Conservation (phyloP, 2,888 invertebrate species). For the Galerucella pusilla region DNA sequence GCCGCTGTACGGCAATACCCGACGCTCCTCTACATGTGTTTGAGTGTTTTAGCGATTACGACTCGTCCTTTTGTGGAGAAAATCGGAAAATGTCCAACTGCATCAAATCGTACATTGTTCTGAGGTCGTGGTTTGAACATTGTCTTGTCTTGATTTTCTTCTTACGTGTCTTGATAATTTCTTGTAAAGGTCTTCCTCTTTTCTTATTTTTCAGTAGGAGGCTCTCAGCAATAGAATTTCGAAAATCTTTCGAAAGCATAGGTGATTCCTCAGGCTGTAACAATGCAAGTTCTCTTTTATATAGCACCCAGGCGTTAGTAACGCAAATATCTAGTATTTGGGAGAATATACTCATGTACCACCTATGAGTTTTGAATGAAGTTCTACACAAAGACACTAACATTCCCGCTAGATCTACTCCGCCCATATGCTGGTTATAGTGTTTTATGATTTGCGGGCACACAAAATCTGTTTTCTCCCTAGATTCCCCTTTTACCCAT, state of each 20-base stretch:
- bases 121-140: background rate
- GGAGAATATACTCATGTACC: slow-evolving; percentile 30
- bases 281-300: slow-evolving; percentile 23
- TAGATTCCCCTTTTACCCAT: slow-evolving; percentile 36
- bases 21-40: background rate
- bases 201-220: slow-evolving; percentile 5
- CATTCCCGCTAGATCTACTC: too few species aligned
- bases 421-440: too few species aligned
- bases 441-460: background rate
- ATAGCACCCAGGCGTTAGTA: slow-evolving; percentile 28
- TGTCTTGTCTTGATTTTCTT: slow-evolving; percentile 10
- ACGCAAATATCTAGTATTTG: slow-evolving; percentile 34
- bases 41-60: slow-evolving; percentile 3
- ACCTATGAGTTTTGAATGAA: slow-evolving; percentile 14
- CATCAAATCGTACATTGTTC: slow-evolving; percentile 16
- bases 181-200: slow-evolving; percentile 19
- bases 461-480: slow-evolving; percentile 38
- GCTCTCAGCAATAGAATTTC: slow-evolving; percentile 9
- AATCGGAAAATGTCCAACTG: slow-evolving; percentile 14
- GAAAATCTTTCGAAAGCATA: slow-evolving; percentile 25
- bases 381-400: too few species aligned
- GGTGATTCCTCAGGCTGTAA: slow-evolving; percentile 12
- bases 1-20: too few species aligned
- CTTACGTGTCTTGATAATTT: slow-evolving; percentile 15
- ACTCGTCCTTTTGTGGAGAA: slow-evolving; percentile 17